A percentile compares a stretch with the other conserved stretches of the same genome.
phyloP scores from a whole-genome alignment of 2,888 invertebrate species.

The Lasioglossum lativentre region DNA sequence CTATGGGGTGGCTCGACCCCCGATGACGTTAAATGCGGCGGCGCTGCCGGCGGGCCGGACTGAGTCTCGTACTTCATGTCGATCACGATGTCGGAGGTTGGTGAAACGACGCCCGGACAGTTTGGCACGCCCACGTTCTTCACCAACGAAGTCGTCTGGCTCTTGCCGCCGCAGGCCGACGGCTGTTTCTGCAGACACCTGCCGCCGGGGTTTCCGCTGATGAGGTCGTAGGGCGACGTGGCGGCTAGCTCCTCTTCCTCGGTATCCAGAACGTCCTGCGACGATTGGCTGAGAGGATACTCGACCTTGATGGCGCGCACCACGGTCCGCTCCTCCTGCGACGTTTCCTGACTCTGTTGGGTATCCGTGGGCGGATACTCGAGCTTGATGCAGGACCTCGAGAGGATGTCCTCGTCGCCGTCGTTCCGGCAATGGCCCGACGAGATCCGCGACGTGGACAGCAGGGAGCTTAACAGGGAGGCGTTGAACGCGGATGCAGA shows the following conservation, averaged over 20 bases:
- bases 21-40: conserved; percentile 78
- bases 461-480: conserved; percentile 74
- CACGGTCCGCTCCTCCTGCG: conserved; percentile 45
- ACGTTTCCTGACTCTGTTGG: conserved; percentile 39
- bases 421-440: conserved; percentile 57
- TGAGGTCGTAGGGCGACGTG: conserved; percentile 79
- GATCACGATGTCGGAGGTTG: conserved; percentile 73
- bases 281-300: conserved; percentile 68
- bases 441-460: conserved; percentile 75
- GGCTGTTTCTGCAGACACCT: conserved; percentile 58
- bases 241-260: conserved; percentile 74
- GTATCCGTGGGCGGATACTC: conserved; percentile 63
- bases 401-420: conserved; percentile 61
- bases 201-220: conserved; percentile 62
- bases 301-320: conserved; percentile 74
- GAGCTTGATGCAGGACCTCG: conserved; percentile 68
- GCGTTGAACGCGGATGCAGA: conserved; percentile 71
- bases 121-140: conserved; percentile 60
- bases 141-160: conserved; percentile 36
- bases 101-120: conserved; percentile 68
- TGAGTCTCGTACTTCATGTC: conserved; percentile 84
- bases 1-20: conserved; percentile 83
- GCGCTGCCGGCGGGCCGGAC: conserved; percentile 77
- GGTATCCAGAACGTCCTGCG: conserved; percentile 74
- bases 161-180: conserved; percentile 23